These are phyloP conservation scores for human DNA, from an alignment of 2,113 vertebrate genomes.

Conservation along the genomic window GRCh38 chr11:82973501-82974000, in stretches of 20 bases:
- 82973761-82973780: constrained; percentile 43
- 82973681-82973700: constrained; percentile 36
- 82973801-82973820: constrained; percentile 19
- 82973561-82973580: constrained; percentile 25
- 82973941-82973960: constrained; percentile 8
- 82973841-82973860: constrained; percentile 30
- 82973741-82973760: constrained; percentile 30
- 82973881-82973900: constrained; percentile 33
- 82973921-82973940: constrained; percentile 27
- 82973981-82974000: constrained; percentile 48
- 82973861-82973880: background rate
- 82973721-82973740: constrained; percentile 46
- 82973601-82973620: constrained; percentile 31
- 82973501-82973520: constrained; percentile 47
- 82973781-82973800: background rate
- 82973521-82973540: constrained; percentile 36
- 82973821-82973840: constrained; percentile 57
- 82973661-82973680: constrained; percentile 29
- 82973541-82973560: constrained; percentile 38
- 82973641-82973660: background rate
- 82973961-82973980: constrained; percentile 32
- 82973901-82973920: constrained; percentile 20
- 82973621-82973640: constrained; percentile 10
- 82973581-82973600: constrained; percentile 29
- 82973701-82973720: constrained; percentile 49